Percentiles rank a stretch among this genome's conserved stretches.
Conservation (phyloP, 2,113 vertebrate species). For the Ramphastos sulfuratus region DNA sequence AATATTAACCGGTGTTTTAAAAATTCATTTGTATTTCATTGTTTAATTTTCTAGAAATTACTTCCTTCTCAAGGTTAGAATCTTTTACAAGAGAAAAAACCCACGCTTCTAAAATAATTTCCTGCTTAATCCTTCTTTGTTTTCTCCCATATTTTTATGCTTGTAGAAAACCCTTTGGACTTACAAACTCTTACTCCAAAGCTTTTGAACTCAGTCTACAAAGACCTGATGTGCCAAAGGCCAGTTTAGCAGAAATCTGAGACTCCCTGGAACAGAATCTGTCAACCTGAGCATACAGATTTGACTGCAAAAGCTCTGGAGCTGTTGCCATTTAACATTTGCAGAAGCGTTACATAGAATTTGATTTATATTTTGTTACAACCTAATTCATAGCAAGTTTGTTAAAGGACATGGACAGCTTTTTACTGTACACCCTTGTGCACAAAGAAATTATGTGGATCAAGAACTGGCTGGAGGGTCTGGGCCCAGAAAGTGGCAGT, state of each 20-base stretch:
- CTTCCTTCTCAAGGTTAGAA: neutral
- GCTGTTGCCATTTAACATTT: neutral
- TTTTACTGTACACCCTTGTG: fast-evolving
- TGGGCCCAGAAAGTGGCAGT: no score
- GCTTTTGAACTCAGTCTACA: neutral
- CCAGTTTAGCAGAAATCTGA: neutral
- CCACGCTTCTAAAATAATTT: neutral
- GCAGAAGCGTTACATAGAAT: neutral
- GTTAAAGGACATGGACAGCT: neutral
- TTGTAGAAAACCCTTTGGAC: neutral
- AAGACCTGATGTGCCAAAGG: neutral
- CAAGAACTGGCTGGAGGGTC: no score
- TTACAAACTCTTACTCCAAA: neutral
- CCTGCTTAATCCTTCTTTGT: neutral
- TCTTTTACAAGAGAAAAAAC: neutral
- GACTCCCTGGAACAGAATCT: neutral
- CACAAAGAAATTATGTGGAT: neutral
- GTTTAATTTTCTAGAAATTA: constrained; percentile 16
- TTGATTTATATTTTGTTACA: fast-evolving
- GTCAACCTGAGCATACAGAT: neutral
- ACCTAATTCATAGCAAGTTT: neutral
- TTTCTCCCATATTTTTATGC: fast-evolving
- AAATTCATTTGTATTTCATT: constrained; percentile 37
- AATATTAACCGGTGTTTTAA: constrained; percentile 38
- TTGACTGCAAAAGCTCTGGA: neutral